A percentile compares a stretch with the other conserved stretches of the same genome.
phyloP scores from a whole-genome alignment of 2,113 vertebrate species.

The Mastomys natalensis region DNA sequence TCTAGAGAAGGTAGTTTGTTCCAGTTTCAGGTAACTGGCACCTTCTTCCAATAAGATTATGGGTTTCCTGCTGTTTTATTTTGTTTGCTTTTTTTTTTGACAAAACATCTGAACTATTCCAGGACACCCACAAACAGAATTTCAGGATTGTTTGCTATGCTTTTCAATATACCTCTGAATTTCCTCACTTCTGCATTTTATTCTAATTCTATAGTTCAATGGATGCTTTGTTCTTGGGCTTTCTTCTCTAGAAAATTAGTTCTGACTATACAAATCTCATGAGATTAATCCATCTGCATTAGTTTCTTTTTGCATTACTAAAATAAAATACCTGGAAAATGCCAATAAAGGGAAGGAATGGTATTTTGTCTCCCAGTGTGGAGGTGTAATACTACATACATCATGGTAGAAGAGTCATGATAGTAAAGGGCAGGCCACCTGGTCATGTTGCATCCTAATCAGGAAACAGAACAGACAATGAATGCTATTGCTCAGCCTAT shows the following conservation, averaged over 20 bases:
- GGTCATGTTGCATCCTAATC: background rate
- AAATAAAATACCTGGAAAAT: background rate
- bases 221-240: background rate
- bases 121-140: background rate
- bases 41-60: background rate
- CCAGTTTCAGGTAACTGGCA: background rate
- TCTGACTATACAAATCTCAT: background rate
- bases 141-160: background rate
- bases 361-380: background rate
- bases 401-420: background rate
- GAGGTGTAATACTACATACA: background rate
- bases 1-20: slow-evolving; percentile 5
- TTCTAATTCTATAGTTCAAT: background rate
- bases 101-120: background rate
- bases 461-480: background rate
- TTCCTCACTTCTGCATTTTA: background rate
- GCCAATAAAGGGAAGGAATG: background rate
- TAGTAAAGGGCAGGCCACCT: too few species aligned
- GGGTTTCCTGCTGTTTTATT: background rate
- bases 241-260: background rate
- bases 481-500: background rate
- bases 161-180: background rate
- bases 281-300: background rate
- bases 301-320: background rate
- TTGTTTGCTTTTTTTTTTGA: background rate